Base-by-base conservation (phyloP, 2,797 vertebrate genomes). In the Danionella dracula region DNA sequence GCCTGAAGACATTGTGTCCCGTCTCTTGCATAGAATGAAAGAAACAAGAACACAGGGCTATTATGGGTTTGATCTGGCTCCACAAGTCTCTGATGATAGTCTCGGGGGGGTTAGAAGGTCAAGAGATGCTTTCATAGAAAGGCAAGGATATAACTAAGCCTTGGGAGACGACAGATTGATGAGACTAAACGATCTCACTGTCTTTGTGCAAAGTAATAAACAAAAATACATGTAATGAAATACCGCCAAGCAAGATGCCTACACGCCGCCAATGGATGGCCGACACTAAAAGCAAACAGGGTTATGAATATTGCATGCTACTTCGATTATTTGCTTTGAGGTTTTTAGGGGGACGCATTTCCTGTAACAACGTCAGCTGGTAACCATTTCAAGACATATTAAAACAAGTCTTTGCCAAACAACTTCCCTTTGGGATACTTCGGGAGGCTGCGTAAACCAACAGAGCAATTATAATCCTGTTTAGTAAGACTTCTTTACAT, bases 361-460 rank as follows among this genome's bases (percentile, higher is more conserved):
- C 87, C 85, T 90, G 85, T 82, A 78, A 77, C 77, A 75, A 50
- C 64, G 48, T 71, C 89, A 89, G 85, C 86, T 90, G 88, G 84
- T 82, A 89, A 73, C 87, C 82, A 87, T 91, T 90, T 88, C 66
- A 74, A 73, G 79, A 88, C 87, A 85, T 90, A 87, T 85, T 85
- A 87, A 87, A 76, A 85, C 82, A 82, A 79, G 61, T 70, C 81
- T 79, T 84, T 86, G 88, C 87, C 84, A 81, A 81, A 77, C 57
- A 72, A 83, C 83, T 82, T 80, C 86, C 87, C 84, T 84, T 78
- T 42, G 83, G 85, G 84, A 84, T 78, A 81, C 76, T 86, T 86
- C 77, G 83, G 73, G 81, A 81, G 81, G 76, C 85, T 83, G 72
- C 82, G 81, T 86, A 87, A 90, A 89, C 83, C 83, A 85, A 81